These are phyloP conservation scores for Chauna torquata DNA, from an alignment of 2,113 vertebrate genomes.

Conservation along the genomic window DNA sequence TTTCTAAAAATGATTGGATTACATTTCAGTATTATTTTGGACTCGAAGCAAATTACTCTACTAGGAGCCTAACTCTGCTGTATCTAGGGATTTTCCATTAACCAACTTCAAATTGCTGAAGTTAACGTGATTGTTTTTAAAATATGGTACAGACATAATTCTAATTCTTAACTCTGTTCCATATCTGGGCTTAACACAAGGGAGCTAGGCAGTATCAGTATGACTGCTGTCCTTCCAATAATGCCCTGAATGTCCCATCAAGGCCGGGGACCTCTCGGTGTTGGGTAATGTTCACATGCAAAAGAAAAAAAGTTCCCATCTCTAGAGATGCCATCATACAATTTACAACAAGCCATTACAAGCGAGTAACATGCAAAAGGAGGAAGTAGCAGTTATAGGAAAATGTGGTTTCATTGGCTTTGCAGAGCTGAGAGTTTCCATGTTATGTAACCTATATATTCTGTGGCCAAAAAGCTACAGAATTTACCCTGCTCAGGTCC, in stretches of 20 bases:
- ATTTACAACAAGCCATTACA: not conserved
- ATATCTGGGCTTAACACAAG: not conserved
- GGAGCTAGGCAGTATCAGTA: not conserved
- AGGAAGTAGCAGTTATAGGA: constrained; percentile 44
- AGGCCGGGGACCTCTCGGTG: not conserved
- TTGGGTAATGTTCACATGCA: not conserved
- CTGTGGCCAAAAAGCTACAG: not conserved
- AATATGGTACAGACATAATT: not conserved
- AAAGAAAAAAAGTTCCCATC: constrained; percentile 7
- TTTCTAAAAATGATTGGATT: not conserved
- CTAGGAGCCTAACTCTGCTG: not conserved
- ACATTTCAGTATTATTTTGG: not conserved
- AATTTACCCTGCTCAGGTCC: not conserved
- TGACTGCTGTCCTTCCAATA: not conserved
- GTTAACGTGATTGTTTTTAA: not conserved
- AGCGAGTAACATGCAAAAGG: not conserved
- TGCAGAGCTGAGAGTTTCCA: constrained; percentile 55
- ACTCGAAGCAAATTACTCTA: not conserved
- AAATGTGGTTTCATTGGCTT: constrained; percentile 55
- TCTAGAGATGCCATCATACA: not conserved
- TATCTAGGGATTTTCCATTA: not conserved
- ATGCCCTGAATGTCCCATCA: not conserved
- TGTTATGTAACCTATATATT: constrained; percentile 22
- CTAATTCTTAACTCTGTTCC: not conserved
- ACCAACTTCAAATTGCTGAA: not conserved